Conservation (phyloP, 2,888 invertebrate genomes). For the Blomia tropicalis region DNA sequence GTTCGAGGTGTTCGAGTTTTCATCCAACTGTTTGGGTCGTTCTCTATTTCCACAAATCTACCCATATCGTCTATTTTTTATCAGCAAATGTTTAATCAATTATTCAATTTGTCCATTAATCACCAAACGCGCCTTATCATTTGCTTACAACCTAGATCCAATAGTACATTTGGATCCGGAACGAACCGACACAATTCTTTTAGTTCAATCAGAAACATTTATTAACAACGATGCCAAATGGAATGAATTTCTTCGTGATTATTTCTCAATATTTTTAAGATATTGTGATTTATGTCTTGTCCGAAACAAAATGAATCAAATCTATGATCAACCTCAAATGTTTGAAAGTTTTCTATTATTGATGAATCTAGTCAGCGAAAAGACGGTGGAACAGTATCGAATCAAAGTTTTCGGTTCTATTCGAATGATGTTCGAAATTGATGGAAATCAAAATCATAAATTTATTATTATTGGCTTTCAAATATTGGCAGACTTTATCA, state of each 20-base stretch:
- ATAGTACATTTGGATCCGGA: not conserved
- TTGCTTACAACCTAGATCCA: not conserved
- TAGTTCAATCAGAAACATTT: not conserved
- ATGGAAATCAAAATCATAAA: not conserved
- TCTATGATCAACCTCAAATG: not conserved
- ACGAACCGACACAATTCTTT: not conserved
- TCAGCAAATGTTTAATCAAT: not conserved
- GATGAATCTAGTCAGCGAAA: not conserved
- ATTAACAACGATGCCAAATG: not conserved
- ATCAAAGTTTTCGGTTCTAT: not conserved
- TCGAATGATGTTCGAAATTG: not conserved
- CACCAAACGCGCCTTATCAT: not conserved
- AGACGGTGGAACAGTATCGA: not conserved
- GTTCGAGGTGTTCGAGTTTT: not conserved
- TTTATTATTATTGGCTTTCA: not conserved
- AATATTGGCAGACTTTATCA: not conserved
- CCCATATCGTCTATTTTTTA: not conserved
- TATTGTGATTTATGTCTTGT: not conserved
- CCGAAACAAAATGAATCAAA: not conserved
- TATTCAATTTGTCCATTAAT: not conserved
- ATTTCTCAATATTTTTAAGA: not conserved
- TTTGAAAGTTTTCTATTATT: not conserved
- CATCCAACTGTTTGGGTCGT: not conserved
- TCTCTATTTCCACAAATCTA: not conserved
- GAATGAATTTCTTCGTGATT: not conserved